phyloP scores from a whole-genome alignment of 2,888 invertebrate species.

The Pristionchus japonicus region DNA sequence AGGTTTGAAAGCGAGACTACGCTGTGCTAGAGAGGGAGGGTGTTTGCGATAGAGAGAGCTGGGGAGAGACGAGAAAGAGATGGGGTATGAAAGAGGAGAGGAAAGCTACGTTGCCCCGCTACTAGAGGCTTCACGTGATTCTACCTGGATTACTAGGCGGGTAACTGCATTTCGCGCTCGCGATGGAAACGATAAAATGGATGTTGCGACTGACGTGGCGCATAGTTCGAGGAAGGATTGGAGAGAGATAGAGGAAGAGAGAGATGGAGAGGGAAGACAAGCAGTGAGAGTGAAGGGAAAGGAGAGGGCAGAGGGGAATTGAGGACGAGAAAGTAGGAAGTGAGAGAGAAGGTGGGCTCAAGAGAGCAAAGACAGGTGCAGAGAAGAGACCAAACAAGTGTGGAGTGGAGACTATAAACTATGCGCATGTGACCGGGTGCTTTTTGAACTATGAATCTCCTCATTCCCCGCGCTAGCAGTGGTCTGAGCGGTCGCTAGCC shows the following conservation, averaged over 20 bases:
- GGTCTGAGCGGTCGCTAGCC: too few species aligned
- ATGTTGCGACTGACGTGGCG: background rate
- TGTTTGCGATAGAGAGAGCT: background rate
- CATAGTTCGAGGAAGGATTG: background rate
- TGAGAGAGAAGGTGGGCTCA: background rate
- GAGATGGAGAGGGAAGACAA: background rate
- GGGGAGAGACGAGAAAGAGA: background rate
- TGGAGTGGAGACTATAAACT: background rate
- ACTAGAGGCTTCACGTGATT: background rate
- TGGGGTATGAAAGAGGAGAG: background rate
- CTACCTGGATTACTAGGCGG: background rate
- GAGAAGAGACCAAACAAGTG: background rate
- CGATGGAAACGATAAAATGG: background rate
- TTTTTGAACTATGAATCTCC: too few species aligned
- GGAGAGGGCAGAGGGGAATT: background rate
- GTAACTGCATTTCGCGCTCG: background rate
- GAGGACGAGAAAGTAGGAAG: background rate
- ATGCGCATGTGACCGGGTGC: background rate
- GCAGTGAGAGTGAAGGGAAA: background rate
- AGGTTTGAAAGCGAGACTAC: background rate
- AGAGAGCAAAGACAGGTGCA: background rate
- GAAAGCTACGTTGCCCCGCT: background rate
- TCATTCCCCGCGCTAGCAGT: too few species aligned
- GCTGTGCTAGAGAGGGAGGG: background rate
- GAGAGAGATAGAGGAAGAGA: background rate